A percentile compares a stretch with the other conserved stretches of the same genome.
Evolutionary conservation across 2,888 invertebrate genomes (phyloP).

Genomic region (Neocrepidodera transversa): DNA sequence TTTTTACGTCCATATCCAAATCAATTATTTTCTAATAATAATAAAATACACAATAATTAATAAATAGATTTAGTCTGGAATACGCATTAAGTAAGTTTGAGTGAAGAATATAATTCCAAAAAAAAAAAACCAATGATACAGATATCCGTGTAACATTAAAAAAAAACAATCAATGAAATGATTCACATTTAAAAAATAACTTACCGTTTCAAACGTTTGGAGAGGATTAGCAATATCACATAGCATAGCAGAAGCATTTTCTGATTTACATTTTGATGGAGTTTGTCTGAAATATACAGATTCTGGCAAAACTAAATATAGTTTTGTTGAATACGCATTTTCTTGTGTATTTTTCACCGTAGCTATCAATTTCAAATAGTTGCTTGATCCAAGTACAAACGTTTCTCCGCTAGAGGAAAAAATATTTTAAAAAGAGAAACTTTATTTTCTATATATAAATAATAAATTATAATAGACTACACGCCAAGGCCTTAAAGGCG

Average conservation of each 20-base stretch:
- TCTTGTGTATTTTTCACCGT: conserved; percentile 60
- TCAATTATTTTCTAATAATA: conserved; percentile 44
- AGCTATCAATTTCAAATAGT: conserved; percentile 50
- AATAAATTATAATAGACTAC: too few species aligned
- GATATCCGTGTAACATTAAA: too few species aligned
- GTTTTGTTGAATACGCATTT: conserved; percentile 61
- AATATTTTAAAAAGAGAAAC: too few species aligned
- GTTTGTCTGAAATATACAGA: conserved; percentile 45
- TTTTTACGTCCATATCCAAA: conserved; percentile 52
- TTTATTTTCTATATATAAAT: too few species aligned
- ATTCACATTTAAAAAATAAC: background rate
- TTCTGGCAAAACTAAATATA: conserved; percentile 60
- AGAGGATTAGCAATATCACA: conserved; percentile 55
- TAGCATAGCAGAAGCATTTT: conserved; percentile 42
- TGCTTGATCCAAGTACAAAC: conserved; percentile 54
- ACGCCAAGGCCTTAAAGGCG: too few species aligned
- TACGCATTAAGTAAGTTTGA: too few species aligned
- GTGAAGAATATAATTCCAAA: too few species aligned
- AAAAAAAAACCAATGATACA: too few species aligned
- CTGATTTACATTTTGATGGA: conserved; percentile 43
- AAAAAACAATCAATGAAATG: too few species aligned
- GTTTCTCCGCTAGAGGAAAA: conserved; percentile 29
- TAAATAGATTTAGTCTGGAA: too few species aligned
- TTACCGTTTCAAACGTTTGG: conserved; percentile 30
- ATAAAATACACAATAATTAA: background rate